phyloP scores from a whole-genome alignment of 2,113 vertebrate genomes.

The Scomber japonicus region DNA sequence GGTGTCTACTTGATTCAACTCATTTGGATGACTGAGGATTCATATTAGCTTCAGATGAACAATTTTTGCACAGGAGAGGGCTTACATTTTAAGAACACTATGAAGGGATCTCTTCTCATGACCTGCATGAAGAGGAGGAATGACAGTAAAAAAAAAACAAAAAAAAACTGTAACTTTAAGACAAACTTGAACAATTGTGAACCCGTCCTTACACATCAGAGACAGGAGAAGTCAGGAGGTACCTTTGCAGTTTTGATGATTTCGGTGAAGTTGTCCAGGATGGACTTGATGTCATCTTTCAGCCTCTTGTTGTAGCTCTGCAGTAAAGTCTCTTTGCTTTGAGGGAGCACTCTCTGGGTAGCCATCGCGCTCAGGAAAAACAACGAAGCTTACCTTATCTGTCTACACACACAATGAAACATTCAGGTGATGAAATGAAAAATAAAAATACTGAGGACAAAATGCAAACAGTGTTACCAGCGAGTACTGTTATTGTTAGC shows the following conservation, averaged over 20 bases:
- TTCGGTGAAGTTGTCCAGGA: slow-evolving; percentile 97
- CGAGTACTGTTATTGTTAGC: neutral
- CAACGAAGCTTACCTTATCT: slow-evolving; percentile 16
- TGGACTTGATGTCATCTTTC: slow-evolving; percentile 95
- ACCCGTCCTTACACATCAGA: too few species aligned
- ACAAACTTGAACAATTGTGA: too few species aligned
- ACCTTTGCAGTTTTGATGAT: slow-evolving; percentile 97
- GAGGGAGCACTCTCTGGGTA: slow-evolving; percentile 89
- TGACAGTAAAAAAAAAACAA: too few species aligned
- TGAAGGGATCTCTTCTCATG: too few species aligned
- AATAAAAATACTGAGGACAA: neutral
- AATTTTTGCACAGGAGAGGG: too few species aligned
- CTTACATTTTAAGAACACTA: too few species aligned
- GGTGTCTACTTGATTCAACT: too few species aligned
- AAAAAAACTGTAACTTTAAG: too few species aligned
- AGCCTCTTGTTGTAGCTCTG: slow-evolving; percentile 98
- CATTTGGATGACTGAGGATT: too few species aligned
- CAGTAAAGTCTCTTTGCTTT: slow-evolving; percentile 95
- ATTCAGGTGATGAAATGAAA: neutral
- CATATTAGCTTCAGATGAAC: too few species aligned
- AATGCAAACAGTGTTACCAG: neutral
- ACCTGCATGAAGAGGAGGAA: too few species aligned
- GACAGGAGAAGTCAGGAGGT: too few species aligned
- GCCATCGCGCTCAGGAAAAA: slow-evolving; percentile 83
- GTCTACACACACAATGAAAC: neutral